Base-by-base conservation (phyloP, 1,140 invertebrate species). In the Ectropis grisescens region DNA sequence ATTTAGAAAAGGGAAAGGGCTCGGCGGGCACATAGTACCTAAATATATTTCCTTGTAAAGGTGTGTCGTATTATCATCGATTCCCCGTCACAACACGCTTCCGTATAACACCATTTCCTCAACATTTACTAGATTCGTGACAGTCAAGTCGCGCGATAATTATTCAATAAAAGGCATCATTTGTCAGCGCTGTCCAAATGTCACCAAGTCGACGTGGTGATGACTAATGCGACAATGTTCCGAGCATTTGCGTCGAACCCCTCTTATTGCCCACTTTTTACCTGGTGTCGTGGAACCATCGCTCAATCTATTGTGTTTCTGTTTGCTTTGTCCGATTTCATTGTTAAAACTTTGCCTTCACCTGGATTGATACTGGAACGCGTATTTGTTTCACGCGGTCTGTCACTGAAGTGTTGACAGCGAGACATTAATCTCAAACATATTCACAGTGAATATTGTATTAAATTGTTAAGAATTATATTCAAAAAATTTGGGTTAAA, bases 81-180 rank as follows among this genome's bases (percentile, higher is more conserved):
- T 8, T 3, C 16, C 8, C 16, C 16, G 8, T 8, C 3, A 19
- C 16, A 19, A 19, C 16, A 19, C 8, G 16, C 3, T 19, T 4
- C 8, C 8, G 16, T 19, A 19, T 3, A 19, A 3, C 8, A 8
- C 16, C 16, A 19, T 19, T 19, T 19, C 16, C 16, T 19, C 8
- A 19, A 52, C 42, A 52, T 64, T 59, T 42, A 55, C 45, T 53
- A 49, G 31, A 52, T 47, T 43, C 41, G 48, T 53, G 46, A 51
- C 50, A 47, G 33, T 47, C 25, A 40, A 47, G 19, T 26, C 51
- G 47, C 37, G 47, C 49, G 47, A 72, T 69, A 74, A 76, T 76
- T 69, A 78, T 78, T 78, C 67, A 78, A 70, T 78, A 68, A 70
- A 70, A 61, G 58, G 44, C 47, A 58, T 65, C 56, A 74, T 78